phyloP scores from a whole-genome alignment of 1,140 invertebrate species.

The Spodoptera litura region DNA sequence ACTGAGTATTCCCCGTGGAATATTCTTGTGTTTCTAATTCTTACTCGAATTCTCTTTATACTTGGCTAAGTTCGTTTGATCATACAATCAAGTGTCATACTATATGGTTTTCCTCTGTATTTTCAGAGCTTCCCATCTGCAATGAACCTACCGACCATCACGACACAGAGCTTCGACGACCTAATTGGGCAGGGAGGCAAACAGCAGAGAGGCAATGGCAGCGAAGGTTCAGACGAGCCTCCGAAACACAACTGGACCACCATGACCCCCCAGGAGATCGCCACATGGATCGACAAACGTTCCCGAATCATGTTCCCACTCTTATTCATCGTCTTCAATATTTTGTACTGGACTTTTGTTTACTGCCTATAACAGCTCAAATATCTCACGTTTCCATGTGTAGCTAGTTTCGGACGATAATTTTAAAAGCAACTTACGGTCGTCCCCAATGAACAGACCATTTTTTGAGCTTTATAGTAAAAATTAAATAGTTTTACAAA shows the following conservation, averaged over 20 bases:
- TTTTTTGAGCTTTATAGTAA: not conserved
- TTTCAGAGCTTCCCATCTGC: conserved; percentile 89
- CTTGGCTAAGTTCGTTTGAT: not conserved
- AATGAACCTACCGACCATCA: conserved; percentile 88
- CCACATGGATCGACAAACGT: conserved; percentile 94
- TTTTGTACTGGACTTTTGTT: conserved; percentile 94
- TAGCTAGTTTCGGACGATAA: not conserved
- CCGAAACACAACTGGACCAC: conserved; percentile 89
- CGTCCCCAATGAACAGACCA: not conserved
- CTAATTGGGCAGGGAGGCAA: conserved; percentile 77
- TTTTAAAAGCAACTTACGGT: too few species aligned
- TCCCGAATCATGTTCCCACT: conserved; percentile 92
- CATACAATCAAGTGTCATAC: too few species aligned
- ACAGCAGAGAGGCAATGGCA: conserved; percentile 63
- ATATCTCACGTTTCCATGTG: not conserved
- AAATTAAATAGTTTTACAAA: not conserved
- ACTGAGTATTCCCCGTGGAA: too few species aligned
- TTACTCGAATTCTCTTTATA: too few species aligned
- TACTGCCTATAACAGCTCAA: conserved; percentile 77
- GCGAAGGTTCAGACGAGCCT: conserved; percentile 76
- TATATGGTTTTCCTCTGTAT: not conserved
- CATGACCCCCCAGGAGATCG: conserved; percentile 94
- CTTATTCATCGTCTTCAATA: conserved; percentile 93
- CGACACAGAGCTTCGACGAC: conserved; percentile 88
- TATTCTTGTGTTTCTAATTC: too few species aligned